Base-by-base conservation (phyloP, 2,888 invertebrate species). In the Papilio elwesi region DNA sequence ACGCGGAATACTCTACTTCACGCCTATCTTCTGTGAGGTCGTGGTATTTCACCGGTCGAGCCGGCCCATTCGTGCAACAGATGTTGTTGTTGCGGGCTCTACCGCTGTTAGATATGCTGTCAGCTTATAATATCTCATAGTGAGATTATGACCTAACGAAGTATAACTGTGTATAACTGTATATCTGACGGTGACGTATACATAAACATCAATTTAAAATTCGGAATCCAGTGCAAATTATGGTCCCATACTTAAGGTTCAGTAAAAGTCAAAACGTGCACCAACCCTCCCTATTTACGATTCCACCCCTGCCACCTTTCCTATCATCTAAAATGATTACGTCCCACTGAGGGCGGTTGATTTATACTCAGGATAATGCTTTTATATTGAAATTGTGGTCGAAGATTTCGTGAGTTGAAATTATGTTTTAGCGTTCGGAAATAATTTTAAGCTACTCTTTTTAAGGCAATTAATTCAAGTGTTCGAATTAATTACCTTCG, bases 291-390 rank as follows among this genome's bases (percentile, higher is more conserved):
- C 13, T 51, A 57, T 66, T 71, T 71, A 71, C 65, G 55, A 16
- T 71, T 71, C 49, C 36, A 66, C 57, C 65, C 57, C 36, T 57
- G 71, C 65, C 64, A 36, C 51, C 71, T 71, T 57, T 48, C 49
- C 57, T 57, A 66, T 71, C 63, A 70, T 48, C 66, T 71, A 71
- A 71, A 71, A 66, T 66, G 71, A 57, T 71, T 71, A 66, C 66
- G 55, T 55, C n/a, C 57, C 65, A 16, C 15, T 38, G 51, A 66
- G 51, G 16, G 57, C 57, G 65, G 57, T 71, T 51, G 65, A 57
- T 65, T 65, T 66, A 71, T 66, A 65, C 65, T 57, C 57, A 15
- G 65, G 65, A 59, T 36, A 57, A 71, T 57, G 71, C 65, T 71
- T 71, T 71, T 51, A 71, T 66, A 71, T 66, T 66, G 65, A 71